These are phyloP conservation scores for Neotoxoptera formosana DNA, from an alignment of 1,140 invertebrate genomes.

Conservation along the genomic window DNA sequence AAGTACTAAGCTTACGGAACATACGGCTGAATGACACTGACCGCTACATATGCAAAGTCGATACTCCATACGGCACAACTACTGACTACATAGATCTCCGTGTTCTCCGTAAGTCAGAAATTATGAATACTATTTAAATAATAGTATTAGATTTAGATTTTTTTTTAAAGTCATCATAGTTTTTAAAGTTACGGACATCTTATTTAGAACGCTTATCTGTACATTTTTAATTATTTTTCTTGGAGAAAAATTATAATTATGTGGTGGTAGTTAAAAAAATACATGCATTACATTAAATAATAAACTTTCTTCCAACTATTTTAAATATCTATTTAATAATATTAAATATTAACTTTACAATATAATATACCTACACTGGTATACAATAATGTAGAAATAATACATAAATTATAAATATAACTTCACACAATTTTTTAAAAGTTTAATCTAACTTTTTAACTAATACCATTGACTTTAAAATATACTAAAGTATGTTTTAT, in stretches of 20 bases:
- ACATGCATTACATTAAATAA: background rate
- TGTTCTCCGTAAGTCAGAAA: conserved; percentile 74
- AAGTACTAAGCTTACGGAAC: conserved; percentile 63
- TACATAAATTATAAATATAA: background rate
- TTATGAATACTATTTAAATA: background rate
- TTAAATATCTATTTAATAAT: background rate
- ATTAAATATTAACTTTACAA: background rate
- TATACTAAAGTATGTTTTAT: background rate
- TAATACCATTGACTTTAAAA: background rate
- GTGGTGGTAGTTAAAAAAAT: background rate
- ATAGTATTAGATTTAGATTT: no score
- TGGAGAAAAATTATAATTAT: background rate
- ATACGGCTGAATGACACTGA: conserved; percentile 72
- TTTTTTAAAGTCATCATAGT: no score
- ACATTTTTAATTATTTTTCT: background rate
- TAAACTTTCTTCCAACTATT: background rate
- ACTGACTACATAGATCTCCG: conserved; percentile 73
- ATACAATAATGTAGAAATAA: background rate
- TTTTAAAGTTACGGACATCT: background rate
- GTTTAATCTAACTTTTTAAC: background rate
- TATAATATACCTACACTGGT: background rate
- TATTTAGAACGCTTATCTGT: background rate
- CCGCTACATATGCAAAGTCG: conserved; percentile 74
- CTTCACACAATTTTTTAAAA: no score
- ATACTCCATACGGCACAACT: conserved; percentile 65